Base-by-base conservation (phyloP, 2,113 vertebrate genomes). In the Prolemur simus region DNA sequence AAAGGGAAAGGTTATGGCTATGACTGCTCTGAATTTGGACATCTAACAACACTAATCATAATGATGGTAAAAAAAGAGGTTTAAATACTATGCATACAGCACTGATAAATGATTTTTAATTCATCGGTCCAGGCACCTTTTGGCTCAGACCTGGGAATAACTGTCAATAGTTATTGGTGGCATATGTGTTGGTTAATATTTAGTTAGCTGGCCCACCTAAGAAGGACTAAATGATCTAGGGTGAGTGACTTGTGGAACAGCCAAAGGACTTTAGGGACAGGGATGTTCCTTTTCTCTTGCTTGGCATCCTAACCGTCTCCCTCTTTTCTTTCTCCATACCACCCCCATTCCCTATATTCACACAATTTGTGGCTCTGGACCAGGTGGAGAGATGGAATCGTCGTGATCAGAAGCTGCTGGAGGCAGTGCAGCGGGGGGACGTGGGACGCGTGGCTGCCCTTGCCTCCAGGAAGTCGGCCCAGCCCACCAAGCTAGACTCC, bases 381-480 rank as follows among this genome's bases (percentile, higher is more conserved):
- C 95, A 99, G 99, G 96, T 97, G 3, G 98, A 99, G 96, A 98
- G 96, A 97, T 99, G 99, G 99, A 99, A 99, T 98, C 99, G 99
- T 97, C 99, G 98, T 78, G 99, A 99, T 84, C 99, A 99, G 97
- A 99, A 99, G 98, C 98, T 99, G 63, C 98, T 99, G 98, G 99
- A 99, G 49, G 99, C 99, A 0, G 99, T 99, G 96, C 99, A 99
- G 66, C 98, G 98, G 25, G 99, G 99, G 0, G 99, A 99, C 3
- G 99, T 99, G 98, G 99, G 99, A 56, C 99, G 99, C 34, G 99
- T 99, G 37, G 94, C 99, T 1, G 93, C 98, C 1, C 98, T 99
- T 29, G 99, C 99, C 8, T 97, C 98, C 96, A 99, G 99, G 98
- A 99, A 99, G 95, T 98, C 99, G 0, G 98, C 99, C 90, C 98